Percentiles rank a stretch among this genome's conserved stretches.
Evolutionary conservation across 1,140 invertebrate genomes (phyloP).

Genomic region (Temnothorax nylanderi): DNA sequence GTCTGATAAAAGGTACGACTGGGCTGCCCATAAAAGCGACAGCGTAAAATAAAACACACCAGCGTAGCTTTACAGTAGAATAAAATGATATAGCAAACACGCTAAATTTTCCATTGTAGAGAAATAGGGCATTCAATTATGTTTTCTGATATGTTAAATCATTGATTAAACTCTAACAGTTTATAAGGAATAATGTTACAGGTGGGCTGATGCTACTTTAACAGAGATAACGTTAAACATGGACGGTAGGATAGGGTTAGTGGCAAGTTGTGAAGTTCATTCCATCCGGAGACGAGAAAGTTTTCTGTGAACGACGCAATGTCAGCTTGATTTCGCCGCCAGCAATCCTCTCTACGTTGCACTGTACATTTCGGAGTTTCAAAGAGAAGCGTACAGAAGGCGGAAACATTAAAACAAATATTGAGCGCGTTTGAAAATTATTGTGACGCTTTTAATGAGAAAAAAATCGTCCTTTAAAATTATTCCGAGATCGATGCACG

Average conservation of each 20-base stretch:
- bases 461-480: not conserved
- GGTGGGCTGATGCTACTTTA: slow-evolving; percentile 18
- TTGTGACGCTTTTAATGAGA: slow-evolving; percentile 21
- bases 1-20: slow-evolving; percentile 22
- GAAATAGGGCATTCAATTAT: not conserved
- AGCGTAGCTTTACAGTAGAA: slow-evolving; percentile 5
- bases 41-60: slow-evolving; percentile 26
- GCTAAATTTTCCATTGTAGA: not conserved
- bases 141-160: not conserved
- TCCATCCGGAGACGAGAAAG: slow-evolving; percentile 50
- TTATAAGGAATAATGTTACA: not conserved
- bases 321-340: slow-evolving; percentile 57
- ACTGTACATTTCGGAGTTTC: slow-evolving; percentile 41
- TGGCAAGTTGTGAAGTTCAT: slow-evolving; percentile 55
- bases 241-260: slow-evolving; percentile 29
- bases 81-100: not conserved
- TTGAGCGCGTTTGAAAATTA: slow-evolving; percentile 35
- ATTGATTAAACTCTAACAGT: not conserved
- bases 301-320: slow-evolving; percentile 47
- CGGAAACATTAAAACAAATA: slow-evolving; percentile 45
- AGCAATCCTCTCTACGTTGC: slow-evolving; percentile 42
- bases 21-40: slow-evolving; percentile 6
- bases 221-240: slow-evolving; percentile 42
- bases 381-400: slow-evolving; percentile 28
- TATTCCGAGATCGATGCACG: not conserved